These are phyloP conservation scores for Rhombomys opimus DNA, from an alignment of 2,113 vertebrate genomes.

Conservation along the genomic window DNA sequence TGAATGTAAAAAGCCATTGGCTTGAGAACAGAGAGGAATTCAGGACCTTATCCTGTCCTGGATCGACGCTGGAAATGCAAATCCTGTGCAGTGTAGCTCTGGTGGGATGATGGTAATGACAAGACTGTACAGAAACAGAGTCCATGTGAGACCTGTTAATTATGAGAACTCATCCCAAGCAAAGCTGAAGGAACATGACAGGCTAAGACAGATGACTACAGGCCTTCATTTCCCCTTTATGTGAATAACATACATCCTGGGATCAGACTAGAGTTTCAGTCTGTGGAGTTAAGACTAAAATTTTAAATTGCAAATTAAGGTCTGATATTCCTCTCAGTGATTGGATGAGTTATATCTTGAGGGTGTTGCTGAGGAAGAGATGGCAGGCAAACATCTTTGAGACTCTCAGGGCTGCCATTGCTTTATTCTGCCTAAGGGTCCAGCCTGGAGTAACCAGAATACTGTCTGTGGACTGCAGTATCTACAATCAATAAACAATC, in stretches of 20 bases:
- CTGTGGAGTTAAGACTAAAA: background rate
- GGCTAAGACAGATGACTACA: rapidly evolving
- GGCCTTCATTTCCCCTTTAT: background rate
- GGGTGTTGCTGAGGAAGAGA: no score
- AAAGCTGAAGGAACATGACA: background rate
- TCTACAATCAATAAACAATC: no score
- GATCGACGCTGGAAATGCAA: no score
- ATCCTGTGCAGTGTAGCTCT: background rate
- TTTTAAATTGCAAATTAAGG: background rate
- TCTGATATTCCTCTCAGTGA: no score
- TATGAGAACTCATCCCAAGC: background rate
- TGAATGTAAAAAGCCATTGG: background rate
- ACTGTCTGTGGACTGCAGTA: no score
- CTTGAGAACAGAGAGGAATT: no score
- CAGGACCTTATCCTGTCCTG: no score
- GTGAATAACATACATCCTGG: background rate
- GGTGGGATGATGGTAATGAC: rapidly evolving
- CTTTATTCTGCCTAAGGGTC: no score
- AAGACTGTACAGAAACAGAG: background rate
- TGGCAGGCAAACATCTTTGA: background rate
- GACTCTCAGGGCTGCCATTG: background rate
- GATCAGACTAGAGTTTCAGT: background rate
- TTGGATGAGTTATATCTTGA: no score
- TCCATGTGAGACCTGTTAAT: background rate
- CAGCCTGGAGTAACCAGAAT: no score